Evolutionary conservation across 2,113 vertebrate genomes (phyloP).

Genomic region (Formicarius rufipectus): DNA sequence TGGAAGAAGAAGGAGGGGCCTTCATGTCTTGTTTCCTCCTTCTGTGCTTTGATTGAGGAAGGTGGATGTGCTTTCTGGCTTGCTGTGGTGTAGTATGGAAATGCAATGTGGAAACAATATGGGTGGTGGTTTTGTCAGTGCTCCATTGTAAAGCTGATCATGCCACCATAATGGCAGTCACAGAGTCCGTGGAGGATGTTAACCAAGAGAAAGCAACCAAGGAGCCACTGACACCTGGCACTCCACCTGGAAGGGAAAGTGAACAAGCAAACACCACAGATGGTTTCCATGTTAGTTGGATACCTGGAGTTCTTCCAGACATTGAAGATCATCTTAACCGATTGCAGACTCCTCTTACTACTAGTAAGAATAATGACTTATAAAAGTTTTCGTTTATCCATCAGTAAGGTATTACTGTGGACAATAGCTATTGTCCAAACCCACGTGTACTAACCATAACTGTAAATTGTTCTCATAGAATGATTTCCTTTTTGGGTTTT

Average conservation of each 20-base stretch:
- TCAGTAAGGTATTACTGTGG: not conserved
- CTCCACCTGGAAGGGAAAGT: not conserved
- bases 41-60: not conserved
- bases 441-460: not conserved
- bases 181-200: not conserved
- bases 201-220: not conserved
- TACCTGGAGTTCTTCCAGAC: not conserved
- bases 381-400: not conserved
- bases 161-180: not conserved
- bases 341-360: not conserved
- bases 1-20: not conserved
- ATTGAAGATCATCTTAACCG: not conserved
- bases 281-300: not conserved
- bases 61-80: not conserved
- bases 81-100: not conserved
- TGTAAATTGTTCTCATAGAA: not conserved
- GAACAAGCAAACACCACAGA: not conserved
- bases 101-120: not conserved
- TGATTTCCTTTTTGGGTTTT: not conserved
- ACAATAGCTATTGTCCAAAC: not conserved
- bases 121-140: not conserved
- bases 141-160: not conserved
- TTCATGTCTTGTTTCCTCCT: not conserved
- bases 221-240: not conserved
- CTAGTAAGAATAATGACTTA: slow-evolving; percentile 37